Conservation (phyloP, 2,113 vertebrate species). For the Penelope pileata region DNA sequence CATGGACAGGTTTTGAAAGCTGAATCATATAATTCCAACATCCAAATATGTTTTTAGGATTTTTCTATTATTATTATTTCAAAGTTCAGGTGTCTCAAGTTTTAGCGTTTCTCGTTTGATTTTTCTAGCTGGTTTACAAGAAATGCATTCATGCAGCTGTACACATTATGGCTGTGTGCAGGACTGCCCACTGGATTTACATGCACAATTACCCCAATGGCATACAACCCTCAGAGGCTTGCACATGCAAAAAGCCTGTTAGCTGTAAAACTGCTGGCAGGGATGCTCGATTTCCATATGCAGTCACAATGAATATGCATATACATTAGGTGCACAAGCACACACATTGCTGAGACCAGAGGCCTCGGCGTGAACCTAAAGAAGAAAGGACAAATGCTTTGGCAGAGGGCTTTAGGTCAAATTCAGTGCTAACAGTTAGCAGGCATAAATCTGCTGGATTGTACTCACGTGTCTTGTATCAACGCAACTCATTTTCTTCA, state of each 20-base stretch:
- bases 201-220: neutral
- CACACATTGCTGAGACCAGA: neutral
- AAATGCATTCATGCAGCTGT: slow-evolving; percentile 4
- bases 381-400: slow-evolving; percentile 30
- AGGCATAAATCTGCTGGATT: neutral
- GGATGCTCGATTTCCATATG: slow-evolving; percentile 40
- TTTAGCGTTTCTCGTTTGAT: slow-evolving; percentile 12
- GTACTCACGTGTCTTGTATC: neutral
- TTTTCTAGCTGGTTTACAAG: neutral
- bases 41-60: neutral
- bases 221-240: neutral
- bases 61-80: slow-evolving; percentile 22
- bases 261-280: slow-evolving; percentile 43
- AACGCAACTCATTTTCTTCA: neutral
- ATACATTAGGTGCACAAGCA: slow-evolving; percentile 9
- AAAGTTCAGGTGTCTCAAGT: slow-evolving; percentile 45
- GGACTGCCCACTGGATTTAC: slow-evolving; percentile 17
- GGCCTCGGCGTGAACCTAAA: slow-evolving; percentile 50
- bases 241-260: slow-evolving; percentile 14
- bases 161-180: neutral
- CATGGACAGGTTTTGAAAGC: slow-evolving; percentile 44
- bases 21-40: slow-evolving; percentile 13
- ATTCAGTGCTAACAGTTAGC: neutral
- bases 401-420: neutral
- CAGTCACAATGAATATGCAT: slow-evolving; percentile 31